Base-by-base conservation (phyloP, 2,888 invertebrate species). In the Rotaria macrura region DNA sequence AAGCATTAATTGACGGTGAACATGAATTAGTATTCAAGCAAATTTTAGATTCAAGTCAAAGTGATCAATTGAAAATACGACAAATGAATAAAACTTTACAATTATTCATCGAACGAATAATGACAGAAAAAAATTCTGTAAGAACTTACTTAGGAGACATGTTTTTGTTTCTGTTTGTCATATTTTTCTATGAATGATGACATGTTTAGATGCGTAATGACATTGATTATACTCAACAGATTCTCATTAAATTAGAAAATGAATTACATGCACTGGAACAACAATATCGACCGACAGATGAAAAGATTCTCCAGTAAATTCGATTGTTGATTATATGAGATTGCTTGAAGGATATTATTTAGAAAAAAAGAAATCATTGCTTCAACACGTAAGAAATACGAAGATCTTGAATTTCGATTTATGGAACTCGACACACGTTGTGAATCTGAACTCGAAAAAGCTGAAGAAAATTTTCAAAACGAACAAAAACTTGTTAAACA, bases 361-460 rank as follows among this genome's bases (percentile, higher is more conserved):
- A 79, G 83, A 55, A 86, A 84, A 57, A 74, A 86, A 38, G 84
- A 85, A 55, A 72, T 54, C 25, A 38, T 86, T n/a, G 54, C 72
- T n/a, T 43, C 54, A 40, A 84, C 86, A 25, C 40, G 65, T 9
- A 84, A 84, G 12, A 84, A 84, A 29, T 84, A 84, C 43, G 86
- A 86, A 57, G 86, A 86, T 29, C 72, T 86, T 20, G 86, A 86
- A 74, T 86, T 84, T 83, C 86, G 84, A 49, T 57, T 86, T 17
- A 86, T 86, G 86, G 86, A 84, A 57, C 74, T 86, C 2, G 86
- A 86, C 52, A 84, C 84, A 20, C 84, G 74, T 34, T 86, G 74
- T 54, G 86, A 86, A 57, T 74, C 84, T 40, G 86, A 86, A 65
- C 54, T 86, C 12, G 86, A 84, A 79, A 74, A 86, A 55, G 74